Evolutionary conservation across 2,113 vertebrate species (phyloP), one percentile per base, ranked within the genome.

Genomic region (Trachemys scripta): DNA sequence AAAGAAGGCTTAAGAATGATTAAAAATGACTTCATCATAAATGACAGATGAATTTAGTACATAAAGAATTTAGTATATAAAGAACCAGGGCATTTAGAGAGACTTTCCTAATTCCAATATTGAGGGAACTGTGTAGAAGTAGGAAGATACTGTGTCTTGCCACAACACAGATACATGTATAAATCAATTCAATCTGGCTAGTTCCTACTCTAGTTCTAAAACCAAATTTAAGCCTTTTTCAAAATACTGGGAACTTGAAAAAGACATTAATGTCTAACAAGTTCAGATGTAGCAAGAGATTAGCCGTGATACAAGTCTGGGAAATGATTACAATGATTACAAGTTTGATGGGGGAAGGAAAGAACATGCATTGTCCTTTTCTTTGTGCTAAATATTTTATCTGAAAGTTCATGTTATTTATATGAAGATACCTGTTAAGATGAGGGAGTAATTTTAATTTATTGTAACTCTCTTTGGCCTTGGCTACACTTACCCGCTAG

Each of bases 381-480:
- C 29, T 90, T 91, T 51, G 25, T 92, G 25, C 13, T 65, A 53
- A 72, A 11, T 59, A 31, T 91, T 88, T 91, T 1, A 8, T 59
- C 5, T 38, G 10, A 31, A 95, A 92, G 27, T 78, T 88, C 9
- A 47, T 10, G 0, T 35, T 88, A 86, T 56, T 93, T 93, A 42
- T 81, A 85, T 22, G 62, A 94, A 45, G 22, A 17, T 72, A 80
- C 8, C 42, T 94, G 24, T 79, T 47, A 80, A 87, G 42, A 65
- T 92, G 80, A 84, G 93, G 69, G 51, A 69, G 56, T 62, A 90
- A 87, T 87, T 96, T 95, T 82, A 79, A 79, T 49, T 59, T 80
- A 49, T 56, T 51, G 45, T 22, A 94, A n/a, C n/a, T 94, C 72
- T 87, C 95, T 95, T 57, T 92, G n/a, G n/a, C n/a, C n/a, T n/a